phyloP scores from a whole-genome alignment of 2,113 vertebrate species.

The Axis porcinus region DNA sequence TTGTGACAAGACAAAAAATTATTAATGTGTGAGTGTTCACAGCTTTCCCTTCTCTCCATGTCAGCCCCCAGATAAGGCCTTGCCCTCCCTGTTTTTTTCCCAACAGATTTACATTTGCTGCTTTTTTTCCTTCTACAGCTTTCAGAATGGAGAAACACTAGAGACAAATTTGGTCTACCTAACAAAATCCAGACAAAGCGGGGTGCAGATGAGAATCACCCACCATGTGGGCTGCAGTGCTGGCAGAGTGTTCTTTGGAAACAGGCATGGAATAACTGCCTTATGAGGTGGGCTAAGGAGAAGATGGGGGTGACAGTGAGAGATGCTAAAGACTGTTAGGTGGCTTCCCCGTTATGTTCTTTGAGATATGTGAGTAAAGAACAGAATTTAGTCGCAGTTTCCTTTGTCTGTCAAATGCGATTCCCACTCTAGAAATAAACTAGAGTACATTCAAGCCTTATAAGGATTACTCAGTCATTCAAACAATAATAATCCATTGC shows the following conservation, averaged over 20 bases:
- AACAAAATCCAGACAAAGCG: not conserved
- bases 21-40: not conserved
- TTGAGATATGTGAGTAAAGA: not conserved
- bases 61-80: not conserved
- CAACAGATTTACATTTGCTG: not conserved
- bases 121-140: not conserved
- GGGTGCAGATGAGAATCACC: not conserved
- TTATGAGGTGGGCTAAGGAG: not conserved
- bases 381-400: not conserved
- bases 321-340: not conserved
- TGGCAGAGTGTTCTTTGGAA: not conserved
- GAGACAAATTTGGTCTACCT: not conserved
- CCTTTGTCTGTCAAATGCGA: not conserved
- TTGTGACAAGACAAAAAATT: slow-evolving; percentile 40
- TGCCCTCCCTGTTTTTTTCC: not conserved
- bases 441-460: accelerated
- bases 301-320: accelerated
- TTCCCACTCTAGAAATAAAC: not conserved
- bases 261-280: too few relatives aligned
- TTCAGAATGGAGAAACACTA: not conserved
- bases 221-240: accelerated
- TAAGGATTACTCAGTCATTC: not conserved
- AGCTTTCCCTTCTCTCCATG: not conserved
- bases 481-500: not conserved
- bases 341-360: not conserved